Conservation (phyloP, 2,888 invertebrate genomes). For the Nysson spinosus region DNA sequence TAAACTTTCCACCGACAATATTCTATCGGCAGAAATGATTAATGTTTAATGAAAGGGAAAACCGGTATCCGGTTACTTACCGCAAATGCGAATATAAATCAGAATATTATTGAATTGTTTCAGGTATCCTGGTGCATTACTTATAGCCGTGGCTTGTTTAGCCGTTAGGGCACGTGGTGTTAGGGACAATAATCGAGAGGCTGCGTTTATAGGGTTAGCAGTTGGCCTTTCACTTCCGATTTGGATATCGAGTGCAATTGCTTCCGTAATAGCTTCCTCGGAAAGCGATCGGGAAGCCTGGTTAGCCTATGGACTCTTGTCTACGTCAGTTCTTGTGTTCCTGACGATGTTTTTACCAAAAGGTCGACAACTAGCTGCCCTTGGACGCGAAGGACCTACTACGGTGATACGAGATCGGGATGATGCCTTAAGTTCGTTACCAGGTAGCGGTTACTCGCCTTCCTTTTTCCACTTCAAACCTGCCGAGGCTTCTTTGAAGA, state of each 20-base stretch:
- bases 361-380: slow-evolving; percentile 93
- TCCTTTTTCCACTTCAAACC: slow-evolving; percentile 96
- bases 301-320: slow-evolving; percentile 92
- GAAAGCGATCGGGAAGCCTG: slow-evolving; percentile 92
- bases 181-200: slow-evolving; percentile 95
- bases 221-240: slow-evolving; percentile 92
- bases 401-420: slow-evolving; percentile 84
- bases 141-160: slow-evolving; percentile 90
- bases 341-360: slow-evolving; percentile 96
- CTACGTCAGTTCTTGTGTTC: slow-evolving; percentile 91
- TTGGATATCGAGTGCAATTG: slow-evolving; percentile 90
- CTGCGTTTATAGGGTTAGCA: slow-evolving; percentile 93
- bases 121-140: slow-evolving; percentile 87
- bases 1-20: slow-evolving; percentile 30
- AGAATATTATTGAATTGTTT: background rate
- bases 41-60: too few species aligned
- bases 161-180: slow-evolving; percentile 92
- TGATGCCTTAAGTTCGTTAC: slow-evolving; percentile 88
- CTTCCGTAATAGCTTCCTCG: slow-evolving; percentile 74
- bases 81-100: too few species aligned
- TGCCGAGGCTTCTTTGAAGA: slow-evolving; percentile 86
- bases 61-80: too few species aligned
- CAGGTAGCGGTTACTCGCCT: slow-evolving; percentile 91
- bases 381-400: slow-evolving; percentile 88
- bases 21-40: background rate